Evolutionary conservation across 1,140 invertebrate genomes (phyloP).

Genomic region (Phymastichus coffea): DNA sequence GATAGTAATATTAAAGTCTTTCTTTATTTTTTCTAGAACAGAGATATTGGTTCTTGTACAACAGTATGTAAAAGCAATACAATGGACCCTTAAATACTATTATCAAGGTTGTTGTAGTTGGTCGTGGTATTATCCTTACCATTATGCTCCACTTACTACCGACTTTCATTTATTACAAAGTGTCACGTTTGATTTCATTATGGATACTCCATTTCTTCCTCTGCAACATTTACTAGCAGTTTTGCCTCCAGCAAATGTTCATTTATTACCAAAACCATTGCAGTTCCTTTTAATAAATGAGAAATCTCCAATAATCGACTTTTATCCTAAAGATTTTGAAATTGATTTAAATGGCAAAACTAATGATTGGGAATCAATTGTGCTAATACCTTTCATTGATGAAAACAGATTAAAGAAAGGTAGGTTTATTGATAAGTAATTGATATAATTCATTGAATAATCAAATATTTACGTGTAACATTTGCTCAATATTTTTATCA

Average conservation of each 20-base stretch:
- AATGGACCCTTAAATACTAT: conserved; percentile 96
- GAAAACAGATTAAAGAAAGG: conserved; percentile 60
- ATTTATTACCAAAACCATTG: conserved; percentile 77
- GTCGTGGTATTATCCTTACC: conserved; percentile 96
- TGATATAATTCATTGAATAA: too few species aligned
- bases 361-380: too few species aligned
- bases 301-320: conserved; percentile 83
- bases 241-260: conserved; percentile 76
- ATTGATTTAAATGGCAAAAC: conserved; percentile 91
- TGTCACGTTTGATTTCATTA: conserved; percentile 83
- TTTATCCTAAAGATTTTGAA: conserved; percentile 87
- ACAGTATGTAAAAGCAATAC: conserved; percentile 87
- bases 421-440: too few species aligned
- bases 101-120: conserved; percentile 93
- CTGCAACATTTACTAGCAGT: conserved; percentile 92
- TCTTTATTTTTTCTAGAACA: too few species aligned
- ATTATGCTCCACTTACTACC: conserved; percentile 94
- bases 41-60: conserved; percentile 76
- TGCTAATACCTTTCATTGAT: conserved; percentile 95
- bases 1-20: too few species aligned
- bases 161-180: conserved; percentile 71
- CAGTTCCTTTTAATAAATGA: conserved; percentile 80
- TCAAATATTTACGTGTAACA: too few species aligned
- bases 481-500: background rate
- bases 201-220: too few species aligned